phyloP scores from a whole-genome alignment of 2,888 invertebrate species.

The Dioctria rufipes region DNA sequence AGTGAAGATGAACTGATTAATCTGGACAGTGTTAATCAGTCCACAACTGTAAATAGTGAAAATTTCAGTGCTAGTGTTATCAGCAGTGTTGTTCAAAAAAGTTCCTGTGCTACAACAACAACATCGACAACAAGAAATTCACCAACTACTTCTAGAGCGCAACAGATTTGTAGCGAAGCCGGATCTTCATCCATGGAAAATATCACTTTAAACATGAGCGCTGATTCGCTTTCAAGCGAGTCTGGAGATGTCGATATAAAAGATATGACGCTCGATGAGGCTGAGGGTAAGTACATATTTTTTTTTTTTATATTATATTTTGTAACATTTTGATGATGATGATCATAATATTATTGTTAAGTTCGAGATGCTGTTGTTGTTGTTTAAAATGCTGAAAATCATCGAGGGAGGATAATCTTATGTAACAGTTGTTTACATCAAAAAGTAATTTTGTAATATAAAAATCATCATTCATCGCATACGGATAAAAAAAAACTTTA shows the following conservation, averaged over 20 bases:
- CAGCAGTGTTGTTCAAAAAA: slow-evolving; percentile 42
- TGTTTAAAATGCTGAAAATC: slow-evolving; percentile 23
- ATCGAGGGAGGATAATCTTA: slow-evolving; percentile 20
- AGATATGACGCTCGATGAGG: slow-evolving; percentile 52
- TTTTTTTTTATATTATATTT: slow-evolving; percentile 25
- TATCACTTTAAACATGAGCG: slow-evolving; percentile 51
- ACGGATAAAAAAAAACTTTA: background rate
- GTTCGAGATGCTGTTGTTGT: slow-evolving; percentile 16
- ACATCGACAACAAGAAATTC: slow-evolving; percentile 24
- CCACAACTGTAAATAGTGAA: slow-evolving; percentile 37
- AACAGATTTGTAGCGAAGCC: slow-evolving; percentile 14
- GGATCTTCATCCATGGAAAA: slow-evolving; percentile 48
- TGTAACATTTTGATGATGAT: slow-evolving; percentile 12
- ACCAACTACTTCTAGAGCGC: slow-evolving; percentile 28
- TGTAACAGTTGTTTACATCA: background rate
- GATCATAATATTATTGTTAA: background rate
- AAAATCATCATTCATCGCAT: too few species aligned
- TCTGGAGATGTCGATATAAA: slow-evolving; percentile 48
- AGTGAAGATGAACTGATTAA: slow-evolving; percentile 28
- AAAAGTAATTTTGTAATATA: too few species aligned
- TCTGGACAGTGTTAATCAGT: slow-evolving; percentile 24
- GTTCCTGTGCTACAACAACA: slow-evolving; percentile 39
- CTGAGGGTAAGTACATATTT: slow-evolving; percentile 54
- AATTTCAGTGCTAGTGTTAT: slow-evolving; percentile 31
- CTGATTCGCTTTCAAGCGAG: slow-evolving; percentile 56